Conservation (phyloP, 2,113 vertebrate genomes). For the Oreotragus oreotragus region DNA sequence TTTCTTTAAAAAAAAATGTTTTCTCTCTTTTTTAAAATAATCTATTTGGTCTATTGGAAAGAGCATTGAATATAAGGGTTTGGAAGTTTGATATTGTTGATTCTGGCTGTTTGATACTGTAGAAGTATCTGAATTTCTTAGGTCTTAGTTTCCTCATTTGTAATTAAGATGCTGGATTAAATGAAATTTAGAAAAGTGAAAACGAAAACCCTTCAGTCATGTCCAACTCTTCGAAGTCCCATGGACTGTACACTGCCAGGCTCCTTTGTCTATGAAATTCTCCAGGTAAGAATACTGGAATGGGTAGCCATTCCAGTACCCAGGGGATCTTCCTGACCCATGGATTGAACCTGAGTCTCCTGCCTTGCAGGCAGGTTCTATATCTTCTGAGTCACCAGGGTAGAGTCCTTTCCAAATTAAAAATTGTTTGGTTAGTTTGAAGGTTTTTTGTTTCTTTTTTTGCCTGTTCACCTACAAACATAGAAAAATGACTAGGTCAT, state of each 20-base stretch:
- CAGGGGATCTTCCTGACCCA: background rate
- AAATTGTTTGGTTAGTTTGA: background rate
- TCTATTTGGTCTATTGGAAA: background rate
- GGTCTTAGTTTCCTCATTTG: background rate
- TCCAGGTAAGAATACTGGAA: background rate
- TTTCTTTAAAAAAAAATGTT: background rate
- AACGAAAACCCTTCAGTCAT: background rate
- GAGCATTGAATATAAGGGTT: background rate
- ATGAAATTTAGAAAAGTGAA: background rate
- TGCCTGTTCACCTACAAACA: background rate
- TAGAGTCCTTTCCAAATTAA: background rate
- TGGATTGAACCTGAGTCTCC: background rate
- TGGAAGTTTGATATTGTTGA: background rate
- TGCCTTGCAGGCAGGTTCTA: background rate
- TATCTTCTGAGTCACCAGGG: background rate
- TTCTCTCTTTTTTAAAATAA: background rate
- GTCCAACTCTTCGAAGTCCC: background rate
- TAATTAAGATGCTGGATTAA: slow-evolving; percentile 12
- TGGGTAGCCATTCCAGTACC: background rate
- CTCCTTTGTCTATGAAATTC: background rate
- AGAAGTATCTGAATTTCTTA: background rate
- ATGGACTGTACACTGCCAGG: background rate
- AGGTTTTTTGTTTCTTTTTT: background rate
- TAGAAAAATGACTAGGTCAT: background rate
- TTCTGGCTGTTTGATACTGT: background rate